These are phyloP conservation scores for Dendrolimus punctatus DNA, from an alignment of 1,140 invertebrate genomes.

Conservation along the genomic window DNA sequence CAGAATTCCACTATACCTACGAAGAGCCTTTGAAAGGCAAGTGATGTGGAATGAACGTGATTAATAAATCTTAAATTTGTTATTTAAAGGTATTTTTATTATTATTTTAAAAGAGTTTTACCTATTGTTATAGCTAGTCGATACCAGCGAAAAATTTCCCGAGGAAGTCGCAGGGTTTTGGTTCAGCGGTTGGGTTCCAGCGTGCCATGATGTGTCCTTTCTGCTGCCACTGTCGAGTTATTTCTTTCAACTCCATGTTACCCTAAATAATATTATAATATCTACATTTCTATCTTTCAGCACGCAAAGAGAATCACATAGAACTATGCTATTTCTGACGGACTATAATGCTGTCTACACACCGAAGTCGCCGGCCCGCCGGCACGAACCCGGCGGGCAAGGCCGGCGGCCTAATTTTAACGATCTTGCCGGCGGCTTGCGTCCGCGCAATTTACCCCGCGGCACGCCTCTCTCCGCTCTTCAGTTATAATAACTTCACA, in stretches of 20 bases:
- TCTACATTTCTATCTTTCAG: too few species aligned
- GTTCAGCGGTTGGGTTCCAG: conserved; percentile 86
- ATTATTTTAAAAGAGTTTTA: conserved; percentile 11
- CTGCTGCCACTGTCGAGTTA: conserved; percentile 88
- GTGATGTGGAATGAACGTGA: conserved; percentile 54
- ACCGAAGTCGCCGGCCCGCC: too few species aligned
- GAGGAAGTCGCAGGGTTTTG: conserved; percentile 89
- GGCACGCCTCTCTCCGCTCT: too few species aligned
- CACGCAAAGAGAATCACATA: too few species aligned
- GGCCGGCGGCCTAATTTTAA: too few species aligned
- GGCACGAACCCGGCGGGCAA: too few species aligned
- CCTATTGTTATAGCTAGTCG: conserved; percentile 49
- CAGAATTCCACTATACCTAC: background rate
- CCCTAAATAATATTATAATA: conserved; percentile 74
- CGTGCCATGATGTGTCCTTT: conserved; percentile 87
- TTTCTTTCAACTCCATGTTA: conserved; percentile 94
- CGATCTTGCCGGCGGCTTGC: too few species aligned
- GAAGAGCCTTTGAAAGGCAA: conserved; percentile 37
- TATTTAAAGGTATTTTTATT: conserved; percentile 26
- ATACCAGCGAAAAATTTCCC: conserved; percentile 86
- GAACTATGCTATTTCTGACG: too few species aligned
- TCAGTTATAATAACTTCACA: too few species aligned
- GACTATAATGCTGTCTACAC: too few species aligned
- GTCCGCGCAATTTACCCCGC: too few species aligned
- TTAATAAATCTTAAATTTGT: conserved; percentile 44